A percentile compares a stretch with the other conserved stretches of the same genome.
These are phyloP conservation scores for Drosophila hamatofila DNA, from an alignment of 2,888 invertebrate genomes.

Conservation along the genomic window DNA sequence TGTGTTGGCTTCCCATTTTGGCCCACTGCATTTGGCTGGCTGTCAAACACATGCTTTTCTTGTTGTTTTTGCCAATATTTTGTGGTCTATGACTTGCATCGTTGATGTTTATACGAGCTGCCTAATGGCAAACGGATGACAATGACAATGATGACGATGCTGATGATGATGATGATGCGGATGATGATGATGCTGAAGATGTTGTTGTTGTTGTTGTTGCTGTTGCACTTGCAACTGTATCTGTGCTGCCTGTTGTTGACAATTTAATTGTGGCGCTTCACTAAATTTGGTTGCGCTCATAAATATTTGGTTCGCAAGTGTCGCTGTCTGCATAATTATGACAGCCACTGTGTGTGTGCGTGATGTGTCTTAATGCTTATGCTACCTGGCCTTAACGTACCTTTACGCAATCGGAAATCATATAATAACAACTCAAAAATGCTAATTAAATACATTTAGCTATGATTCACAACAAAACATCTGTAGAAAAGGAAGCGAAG, in stretches of 20 bases:
- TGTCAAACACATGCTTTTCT: conserved; percentile 12
- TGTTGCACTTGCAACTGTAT: not conserved
- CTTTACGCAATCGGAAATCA: conserved; percentile 38
- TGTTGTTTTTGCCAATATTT: conserved; percentile 42
- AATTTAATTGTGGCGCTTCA: conserved; percentile 28
- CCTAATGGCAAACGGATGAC: conserved; percentile 43
- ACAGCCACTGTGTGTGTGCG: conserved; percentile 28
- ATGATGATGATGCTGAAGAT: conserved; percentile 2
- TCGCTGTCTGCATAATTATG: conserved; percentile 36
- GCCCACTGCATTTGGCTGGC: conserved; percentile 40
- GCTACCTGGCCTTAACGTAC: conserved; percentile 11
- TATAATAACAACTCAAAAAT: conserved; percentile 39
- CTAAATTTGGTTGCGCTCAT: conserved; percentile 7
- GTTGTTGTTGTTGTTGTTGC: conserved; percentile 10
- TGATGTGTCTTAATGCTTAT: not conserved
- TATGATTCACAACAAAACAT: conserved; percentile 9
- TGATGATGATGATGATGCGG: conserved; percentile 5
- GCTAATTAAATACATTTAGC: conserved; percentile 41
- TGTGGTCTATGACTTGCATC: conserved; percentile 18
- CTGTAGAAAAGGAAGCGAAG: not conserved
- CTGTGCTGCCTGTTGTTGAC: not conserved
- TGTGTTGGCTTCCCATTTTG: conserved; percentile 1
- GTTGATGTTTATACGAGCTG: conserved; percentile 68
- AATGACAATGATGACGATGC: conserved; percentile 16
- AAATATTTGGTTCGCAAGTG: conserved; percentile 15